These are phyloP conservation scores for Conger conger DNA, from an alignment of 2,113 vertebrate genomes.

Conservation along the genomic window DNA sequence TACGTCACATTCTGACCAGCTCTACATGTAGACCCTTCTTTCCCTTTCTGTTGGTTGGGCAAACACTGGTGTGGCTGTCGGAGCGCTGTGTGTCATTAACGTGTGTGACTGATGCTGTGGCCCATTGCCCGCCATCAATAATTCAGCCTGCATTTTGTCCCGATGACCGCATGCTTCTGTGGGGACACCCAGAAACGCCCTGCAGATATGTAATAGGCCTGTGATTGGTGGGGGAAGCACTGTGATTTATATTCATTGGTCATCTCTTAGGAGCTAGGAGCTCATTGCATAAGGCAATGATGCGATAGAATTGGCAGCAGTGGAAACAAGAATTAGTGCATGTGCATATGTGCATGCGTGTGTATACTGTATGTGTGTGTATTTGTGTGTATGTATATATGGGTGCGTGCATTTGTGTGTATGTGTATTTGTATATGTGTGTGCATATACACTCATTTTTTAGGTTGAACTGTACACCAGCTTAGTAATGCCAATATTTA, in stretches of 20 bases:
- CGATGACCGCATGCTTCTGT: too few species aligned
- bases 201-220: neutral
- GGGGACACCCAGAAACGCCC: neutral
- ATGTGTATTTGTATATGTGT: too few species aligned
- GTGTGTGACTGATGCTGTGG: neutral
- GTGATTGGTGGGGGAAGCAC: neutral
- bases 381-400: too few species aligned
- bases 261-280: neutral
- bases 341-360: neutral
- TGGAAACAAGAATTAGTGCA: neutral
- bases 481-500: too few species aligned
- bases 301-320: neutral
- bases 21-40: neutral
- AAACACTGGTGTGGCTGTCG: neutral
- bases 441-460: too few species aligned
- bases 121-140: neutral
- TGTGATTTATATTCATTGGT: neutral
- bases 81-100: neutral
- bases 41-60: neutral
- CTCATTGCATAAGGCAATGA: neutral
- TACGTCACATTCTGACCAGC: neutral
- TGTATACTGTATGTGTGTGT: neutral
- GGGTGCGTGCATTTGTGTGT: too few species aligned
- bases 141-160: slow-evolving; percentile 16
- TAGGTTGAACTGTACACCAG: too few species aligned